These are phyloP conservation scores for Charina bottae DNA, from an alignment of 2,113 vertebrate species.

Conservation along the genomic window DNA sequence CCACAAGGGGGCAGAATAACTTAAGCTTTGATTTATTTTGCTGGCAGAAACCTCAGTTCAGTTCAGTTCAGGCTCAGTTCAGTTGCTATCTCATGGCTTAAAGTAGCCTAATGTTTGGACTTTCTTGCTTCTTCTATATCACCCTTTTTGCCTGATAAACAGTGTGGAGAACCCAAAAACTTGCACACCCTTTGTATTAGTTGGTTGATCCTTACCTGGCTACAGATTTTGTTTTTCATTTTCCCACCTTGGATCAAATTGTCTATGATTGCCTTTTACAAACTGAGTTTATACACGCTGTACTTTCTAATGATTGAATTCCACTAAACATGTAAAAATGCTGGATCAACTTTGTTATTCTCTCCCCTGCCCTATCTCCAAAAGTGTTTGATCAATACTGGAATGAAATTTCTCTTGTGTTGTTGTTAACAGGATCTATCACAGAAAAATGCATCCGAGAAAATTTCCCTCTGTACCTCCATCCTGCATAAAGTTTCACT, in stretches of 20 bases:
- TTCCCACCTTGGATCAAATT: no score
- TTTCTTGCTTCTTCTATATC: background rate
- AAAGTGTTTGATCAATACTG: no score
- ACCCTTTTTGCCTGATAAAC: no score
- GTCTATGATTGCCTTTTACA: no score
- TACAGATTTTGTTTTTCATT: background rate
- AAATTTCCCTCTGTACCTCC: background rate
- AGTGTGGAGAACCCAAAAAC: background rate
- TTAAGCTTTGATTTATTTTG: background rate
- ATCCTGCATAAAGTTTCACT: background rate
- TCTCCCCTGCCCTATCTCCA: no score
- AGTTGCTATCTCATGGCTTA: background rate
- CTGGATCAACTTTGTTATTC: no score
- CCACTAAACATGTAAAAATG: no score
- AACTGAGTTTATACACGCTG: no score
- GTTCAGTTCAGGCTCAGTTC: background rate
- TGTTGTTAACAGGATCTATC: background rate
- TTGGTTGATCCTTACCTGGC: background rate
- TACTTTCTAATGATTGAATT: no score
- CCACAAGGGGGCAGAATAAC: conserved; percentile 24
- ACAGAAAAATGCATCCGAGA: background rate
- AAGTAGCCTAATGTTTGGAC: background rate
- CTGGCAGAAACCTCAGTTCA: no score
- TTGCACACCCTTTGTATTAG: background rate
- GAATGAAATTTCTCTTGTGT: background rate